A percentile compares a stretch with the other conserved stretches of the same genome.
These are phyloP conservation scores for Oscheius myriophilus DNA, from an alignment of 2,888 invertebrate species.

Conservation along the genomic window DNA sequence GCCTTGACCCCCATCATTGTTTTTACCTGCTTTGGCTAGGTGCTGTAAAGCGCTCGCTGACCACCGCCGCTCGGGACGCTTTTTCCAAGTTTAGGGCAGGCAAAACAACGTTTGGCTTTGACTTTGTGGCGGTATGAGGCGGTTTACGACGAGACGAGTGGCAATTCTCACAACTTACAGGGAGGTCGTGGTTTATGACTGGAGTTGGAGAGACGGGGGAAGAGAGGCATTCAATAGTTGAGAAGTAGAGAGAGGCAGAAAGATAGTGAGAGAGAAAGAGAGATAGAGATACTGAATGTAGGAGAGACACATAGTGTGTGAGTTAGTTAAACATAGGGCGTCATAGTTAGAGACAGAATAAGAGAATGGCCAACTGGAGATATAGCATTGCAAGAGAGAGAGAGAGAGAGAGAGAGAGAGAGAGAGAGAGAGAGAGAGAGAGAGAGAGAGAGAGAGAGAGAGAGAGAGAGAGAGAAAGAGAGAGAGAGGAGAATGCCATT, in stretches of 20 bases:
- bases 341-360: too few species aligned
- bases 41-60: slow-evolving; percentile 12
- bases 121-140: neutral
- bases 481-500: neutral
- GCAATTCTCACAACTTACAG: slow-evolving; percentile 11
- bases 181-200: slow-evolving; percentile 23
- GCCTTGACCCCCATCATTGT: slow-evolving; percentile 27
- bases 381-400: too few species aligned
- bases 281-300: too few species aligned
- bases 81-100: too few species aligned
- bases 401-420: neutral
- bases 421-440: neutral
- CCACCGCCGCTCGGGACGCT: neutral
- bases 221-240: too few species aligned
- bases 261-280: neutral
- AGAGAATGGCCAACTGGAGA: too few species aligned
- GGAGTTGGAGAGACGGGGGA: neutral
- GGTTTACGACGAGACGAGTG: slow-evolving; percentile 9
- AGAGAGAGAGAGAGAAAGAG: neutral
- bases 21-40: slow-evolving; percentile 26
- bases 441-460: neutral
- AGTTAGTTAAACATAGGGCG: too few species aligned
- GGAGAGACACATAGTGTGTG: too few species aligned
- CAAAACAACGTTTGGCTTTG: slow-evolving; percentile 6
- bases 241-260: neutral